phyloP scores from a whole-genome alignment of 1,140 invertebrate genomes.

The Leptonema lineaticorne region DNA sequence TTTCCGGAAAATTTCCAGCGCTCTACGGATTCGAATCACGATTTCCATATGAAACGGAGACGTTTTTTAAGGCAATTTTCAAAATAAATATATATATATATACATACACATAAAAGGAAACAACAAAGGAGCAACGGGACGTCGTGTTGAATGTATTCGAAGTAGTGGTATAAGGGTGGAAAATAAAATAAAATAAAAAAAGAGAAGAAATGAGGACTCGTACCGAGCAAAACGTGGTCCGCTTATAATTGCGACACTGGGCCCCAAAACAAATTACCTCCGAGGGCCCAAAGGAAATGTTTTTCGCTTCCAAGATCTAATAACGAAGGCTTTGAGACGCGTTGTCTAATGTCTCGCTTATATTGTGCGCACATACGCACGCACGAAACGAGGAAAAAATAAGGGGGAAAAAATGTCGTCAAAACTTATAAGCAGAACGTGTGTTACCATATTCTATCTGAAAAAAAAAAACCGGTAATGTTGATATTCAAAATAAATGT shows the following conservation, averaged over 20 bases:
- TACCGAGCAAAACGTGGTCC: conserved; percentile 4
- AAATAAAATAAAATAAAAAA: too few species aligned
- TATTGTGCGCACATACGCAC: not conserved
- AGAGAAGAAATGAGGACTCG: not conserved
- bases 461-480: too few species aligned
- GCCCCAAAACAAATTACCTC: conserved; percentile 21
- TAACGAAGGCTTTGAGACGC: conserved; percentile 27
- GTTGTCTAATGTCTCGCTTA: not conserved
- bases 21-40: conserved; percentile 35
- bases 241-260: not conserved
- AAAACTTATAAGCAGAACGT: too few species aligned
- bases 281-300: conserved; percentile 20
- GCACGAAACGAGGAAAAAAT: not conserved
- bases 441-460: too few species aligned
- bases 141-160: too few species aligned
- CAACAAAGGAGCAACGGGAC: too few species aligned
- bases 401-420: too few species aligned
- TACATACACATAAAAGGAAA: too few species aligned
- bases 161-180: too few species aligned
- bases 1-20: not conserved
- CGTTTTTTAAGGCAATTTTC: conserved; percentile 34
- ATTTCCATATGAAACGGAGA: conserved; percentile 20
- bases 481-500: too few species aligned
- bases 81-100: too few species aligned
- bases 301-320: conserved; percentile 32